phyloP scores from a whole-genome alignment of 2,888 invertebrate species.

The Andrena fulva region DNA sequence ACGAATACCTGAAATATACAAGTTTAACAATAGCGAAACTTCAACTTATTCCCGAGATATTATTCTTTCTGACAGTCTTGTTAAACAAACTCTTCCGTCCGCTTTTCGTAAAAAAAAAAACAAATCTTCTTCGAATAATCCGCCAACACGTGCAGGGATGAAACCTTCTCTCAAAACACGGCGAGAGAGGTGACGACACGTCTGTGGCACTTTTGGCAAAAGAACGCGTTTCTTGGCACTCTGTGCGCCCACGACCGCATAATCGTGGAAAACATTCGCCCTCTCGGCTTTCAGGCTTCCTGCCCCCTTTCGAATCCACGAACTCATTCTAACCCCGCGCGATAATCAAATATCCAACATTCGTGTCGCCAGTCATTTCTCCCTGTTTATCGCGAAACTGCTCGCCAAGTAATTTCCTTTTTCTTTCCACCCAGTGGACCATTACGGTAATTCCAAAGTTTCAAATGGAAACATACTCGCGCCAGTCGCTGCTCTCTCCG shows the following conservation, averaged over 20 bases:
- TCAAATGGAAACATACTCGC: background rate
- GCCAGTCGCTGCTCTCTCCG: no score
- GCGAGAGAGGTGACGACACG: conserved; percentile 40
- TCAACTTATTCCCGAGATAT: no score
- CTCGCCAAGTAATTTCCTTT: background rate
- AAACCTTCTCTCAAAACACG: background rate
- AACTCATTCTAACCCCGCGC: conserved; percentile 23
- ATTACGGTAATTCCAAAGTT: background rate
- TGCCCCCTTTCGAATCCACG: conserved; percentile 40
- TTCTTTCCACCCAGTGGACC: background rate
- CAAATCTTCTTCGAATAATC: conserved; percentile 11
- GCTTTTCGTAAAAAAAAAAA: background rate
- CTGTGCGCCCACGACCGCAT: background rate
- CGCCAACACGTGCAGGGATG: conserved; percentile 8
- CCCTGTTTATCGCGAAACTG: background rate
- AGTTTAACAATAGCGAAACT: no score
- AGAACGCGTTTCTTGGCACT: conserved; percentile 52
- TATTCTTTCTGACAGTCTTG: background rate
- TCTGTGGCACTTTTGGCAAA: conserved; percentile 47
- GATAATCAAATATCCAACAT: conserved; percentile 3
- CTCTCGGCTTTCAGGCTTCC: conserved; percentile 24
- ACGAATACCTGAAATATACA: no score
- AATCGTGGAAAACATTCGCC: background rate
- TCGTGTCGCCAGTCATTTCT: conserved; percentile 13
- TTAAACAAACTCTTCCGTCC: background rate